phyloP scores from a whole-genome alignment of 2,888 invertebrate species.

The Dermolepida albohirtum region DNA sequence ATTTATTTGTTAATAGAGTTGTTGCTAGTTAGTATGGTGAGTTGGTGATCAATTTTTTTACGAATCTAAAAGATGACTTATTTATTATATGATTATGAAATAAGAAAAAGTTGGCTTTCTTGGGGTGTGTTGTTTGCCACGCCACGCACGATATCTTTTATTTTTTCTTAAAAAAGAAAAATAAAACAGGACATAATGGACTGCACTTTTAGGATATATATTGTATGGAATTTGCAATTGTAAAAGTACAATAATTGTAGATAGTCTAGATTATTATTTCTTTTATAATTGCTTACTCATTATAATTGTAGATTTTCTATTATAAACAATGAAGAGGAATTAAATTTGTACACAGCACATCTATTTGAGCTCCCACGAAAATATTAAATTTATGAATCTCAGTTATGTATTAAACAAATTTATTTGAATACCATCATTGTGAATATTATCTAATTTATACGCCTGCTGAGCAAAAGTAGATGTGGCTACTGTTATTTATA shows the following conservation, averaged over 20 bases:
- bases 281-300: conserved; percentile 43
- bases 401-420: conserved; percentile 3
- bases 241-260: conserved; percentile 36
- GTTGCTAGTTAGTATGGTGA: conserved; percentile 43
- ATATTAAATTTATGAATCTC: conserved; percentile 11
- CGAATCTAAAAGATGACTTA: conserved; percentile 36
- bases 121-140: conserved; percentile 39
- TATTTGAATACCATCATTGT: conserved; percentile 2
- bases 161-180: background rate
- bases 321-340: conserved; percentile 18
- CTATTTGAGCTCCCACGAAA: conserved; percentile 37
- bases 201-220: conserved; percentile 43
- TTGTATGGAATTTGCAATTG: conserved; percentile 36
- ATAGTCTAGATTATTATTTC: conserved; percentile 28
- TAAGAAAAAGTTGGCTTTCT: conserved; percentile 38
- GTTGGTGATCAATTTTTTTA: conserved; percentile 40
- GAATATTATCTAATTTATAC: background rate
- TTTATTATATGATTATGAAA: conserved; percentile 28
- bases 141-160: conserved; percentile 40
- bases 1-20: conserved; percentile 43
- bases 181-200: conserved; percentile 42
- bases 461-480: conserved; percentile 41
- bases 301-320: conserved; percentile 43
- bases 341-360: conserved; percentile 38
- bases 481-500: conserved; percentile 39